Base-by-base conservation (phyloP, 2,113 vertebrate species). In the Scartelaos histophorus region DNA sequence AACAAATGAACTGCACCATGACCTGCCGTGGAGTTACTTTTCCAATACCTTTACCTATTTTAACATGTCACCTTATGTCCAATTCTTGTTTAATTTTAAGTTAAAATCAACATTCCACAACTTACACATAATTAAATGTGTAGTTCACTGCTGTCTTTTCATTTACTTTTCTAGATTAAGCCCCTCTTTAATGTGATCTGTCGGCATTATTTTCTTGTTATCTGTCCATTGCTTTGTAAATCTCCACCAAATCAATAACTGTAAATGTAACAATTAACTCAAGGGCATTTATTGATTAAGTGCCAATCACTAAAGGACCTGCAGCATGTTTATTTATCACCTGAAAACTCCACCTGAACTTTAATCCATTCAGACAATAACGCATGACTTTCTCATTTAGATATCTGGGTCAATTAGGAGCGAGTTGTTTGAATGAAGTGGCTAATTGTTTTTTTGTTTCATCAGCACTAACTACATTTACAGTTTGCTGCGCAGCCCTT, bases 201-300 rank as follows among this genome's bases (percentile, higher is more conserved):
- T 11, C 45, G 3, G 17, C 24, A 16, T 71, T 25, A 1, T 62
- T 73, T 54, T 17, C 21, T 17, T 16, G 53, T 61, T 46, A 16
- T 17, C 10, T 12, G 17, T 10, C 21, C 19, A n/a, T 46, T 6
- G 19, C 43, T 66, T 3, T 71, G 34, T 29, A 69, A 38, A 53
- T 72, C 35, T 43, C 12, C 35, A 43, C 29, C 61, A 25, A 69
- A 75, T 74, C n/a, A 29, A 79, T 67, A 16, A 17, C 38, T 74
- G 61, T 71, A 71, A 43, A 76, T 79, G 71, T 69, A 74, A 76
- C 70, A 69, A 73, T 81, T 79, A 74, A 58, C 75, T 74, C 35
- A 49, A 43, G 56, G 13, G 61, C 66, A 66, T 49, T 49, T 64
- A 86, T 73, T 70, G 66, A 79, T 62, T 57, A 68, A n/a, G 24